Conservation (phyloP, 2,888 invertebrate species). For the Hirudinaria manillensis region DNA sequence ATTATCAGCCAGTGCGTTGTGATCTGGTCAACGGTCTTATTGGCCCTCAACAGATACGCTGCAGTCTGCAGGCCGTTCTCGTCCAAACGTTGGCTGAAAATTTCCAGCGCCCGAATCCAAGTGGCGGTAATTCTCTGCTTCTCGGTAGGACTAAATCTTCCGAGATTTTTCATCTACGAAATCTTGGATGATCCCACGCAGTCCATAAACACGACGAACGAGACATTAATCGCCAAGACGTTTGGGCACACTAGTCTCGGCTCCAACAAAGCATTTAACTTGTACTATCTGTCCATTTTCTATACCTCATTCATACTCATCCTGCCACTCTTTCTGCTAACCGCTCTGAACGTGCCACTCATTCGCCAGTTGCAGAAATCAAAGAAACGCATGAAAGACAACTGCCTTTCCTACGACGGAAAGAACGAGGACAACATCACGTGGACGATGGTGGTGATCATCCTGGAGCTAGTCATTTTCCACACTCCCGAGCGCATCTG, state of each 20-base stretch:
- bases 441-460: slow-evolving; percentile 33
- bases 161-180: slow-evolving; percentile 36
- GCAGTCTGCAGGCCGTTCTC: slow-evolving; percentile 39
- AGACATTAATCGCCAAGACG: neutral
- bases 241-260: neutral
- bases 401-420: slow-evolving; percentile 29
- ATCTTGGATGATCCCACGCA: slow-evolving; percentile 16
- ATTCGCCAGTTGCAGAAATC: slow-evolving; percentile 32
- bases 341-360: slow-evolving; percentile 33
- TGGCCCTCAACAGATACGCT: slow-evolving; percentile 40
- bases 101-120: slow-evolving; percentile 36
- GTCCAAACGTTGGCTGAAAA: slow-evolving; percentile 29
- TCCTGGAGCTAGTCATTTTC: slow-evolving; percentile 25
- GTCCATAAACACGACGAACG: neutral
- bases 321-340: slow-evolving; percentile 31
- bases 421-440: slow-evolving; percentile 35
- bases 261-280: slow-evolving; percentile 23
- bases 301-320: slow-evolving; percentile 33
- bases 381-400: slow-evolving; percentile 28
- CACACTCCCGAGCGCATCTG: slow-evolving; percentile 27
- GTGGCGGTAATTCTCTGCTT: slow-evolving; percentile 34
- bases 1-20: slow-evolving; percentile 36
- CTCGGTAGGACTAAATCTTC: slow-evolving; percentile 35
- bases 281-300: slow-evolving; percentile 33
- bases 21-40: slow-evolving; percentile 39